Conservation (phyloP, 2,113 vertebrate genomes). For the Cryptotis parvus region DNA sequence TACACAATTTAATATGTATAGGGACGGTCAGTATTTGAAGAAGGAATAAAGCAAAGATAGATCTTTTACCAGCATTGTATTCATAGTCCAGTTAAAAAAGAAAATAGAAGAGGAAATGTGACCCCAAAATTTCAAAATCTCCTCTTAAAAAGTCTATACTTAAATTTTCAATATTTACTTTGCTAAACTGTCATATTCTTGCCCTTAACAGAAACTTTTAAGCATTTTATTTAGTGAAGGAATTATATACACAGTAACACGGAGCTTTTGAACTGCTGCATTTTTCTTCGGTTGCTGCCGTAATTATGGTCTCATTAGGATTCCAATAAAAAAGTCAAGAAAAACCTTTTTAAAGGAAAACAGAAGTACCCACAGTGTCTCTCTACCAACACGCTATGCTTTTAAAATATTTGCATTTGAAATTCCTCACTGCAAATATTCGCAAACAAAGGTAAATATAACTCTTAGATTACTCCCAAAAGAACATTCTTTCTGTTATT, state of each 20-base stretch:
- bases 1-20: neutral
- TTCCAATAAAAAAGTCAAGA: slow-evolving; percentile 87
- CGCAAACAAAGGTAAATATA: slow-evolving; percentile 91
- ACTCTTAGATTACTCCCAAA: slow-evolving; percentile 90
- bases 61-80: slow-evolving; percentile 2
- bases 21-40: neutral
- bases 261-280: slow-evolving; percentile 82
- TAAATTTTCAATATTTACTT: slow-evolving; percentile 74
- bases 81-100: slow-evolving; percentile 68
- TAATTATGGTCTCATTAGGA: slow-evolving; percentile 90
- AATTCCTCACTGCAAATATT: slow-evolving; percentile 90
- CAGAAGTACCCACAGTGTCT: slow-evolving; percentile 89
- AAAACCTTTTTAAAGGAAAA: slow-evolving; percentile 82
- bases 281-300: slow-evolving; percentile 74
- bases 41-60: neutral
- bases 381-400: slow-evolving; percentile 84
- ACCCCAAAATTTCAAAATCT: neutral
- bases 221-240: slow-evolving; percentile 33
- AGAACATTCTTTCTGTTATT: slow-evolving; percentile 88
- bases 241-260: slow-evolving; percentile 71
- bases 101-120: slow-evolving; percentile 63
- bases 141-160: slow-evolving; percentile 28
- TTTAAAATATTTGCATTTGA: slow-evolving; percentile 92
- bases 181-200: slow-evolving; percentile 79
- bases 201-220: slow-evolving; percentile 51